Percentiles rank a stretch among this genome's conserved stretches.
These are phyloP conservation scores for Eueremaeus valkanovi DNA, from an alignment of 2,888 invertebrate species.

Conservation along the genomic window DNA sequence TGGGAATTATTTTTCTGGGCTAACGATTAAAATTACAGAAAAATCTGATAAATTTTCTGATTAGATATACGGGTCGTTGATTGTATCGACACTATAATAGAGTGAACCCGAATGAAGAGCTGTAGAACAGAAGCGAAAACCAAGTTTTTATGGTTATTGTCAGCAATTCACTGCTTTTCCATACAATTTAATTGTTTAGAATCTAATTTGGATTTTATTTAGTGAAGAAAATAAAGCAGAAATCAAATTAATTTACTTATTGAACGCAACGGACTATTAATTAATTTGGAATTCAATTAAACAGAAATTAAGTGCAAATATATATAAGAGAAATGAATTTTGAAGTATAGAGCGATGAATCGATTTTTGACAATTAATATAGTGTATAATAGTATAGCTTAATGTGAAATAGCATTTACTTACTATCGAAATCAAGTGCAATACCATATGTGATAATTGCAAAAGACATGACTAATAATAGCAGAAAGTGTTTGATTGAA, in stretches of 20 bases:
- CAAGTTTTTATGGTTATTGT: slow-evolving; percentile 16
- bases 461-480: slow-evolving; percentile 1
- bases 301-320: too few species aligned
- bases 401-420: neutral
- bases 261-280: neutral
- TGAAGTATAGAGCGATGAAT: too few species aligned
- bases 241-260: neutral
- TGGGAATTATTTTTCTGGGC: neutral
- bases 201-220: neutral
- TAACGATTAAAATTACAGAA: neutral
- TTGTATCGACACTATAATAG: neutral
- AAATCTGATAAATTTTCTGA: neutral
- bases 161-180: neutral
- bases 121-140: neutral
- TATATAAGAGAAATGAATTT: too few species aligned
- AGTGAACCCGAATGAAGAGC: neutral
- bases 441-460: slow-evolving; percentile 3
- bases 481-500: slow-evolving; percentile 15
- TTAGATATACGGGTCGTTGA: neutral
- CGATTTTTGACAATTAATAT: too few species aligned
- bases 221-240: neutral
- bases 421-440: slow-evolving; percentile 18
- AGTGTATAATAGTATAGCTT: too few species aligned
- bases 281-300: too few species aligned
- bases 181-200: slow-evolving; percentile 8